These are phyloP conservation scores for Pararge aegeria DNA, from an alignment of 1,140 invertebrate species.

Conservation along the genomic window DNA sequence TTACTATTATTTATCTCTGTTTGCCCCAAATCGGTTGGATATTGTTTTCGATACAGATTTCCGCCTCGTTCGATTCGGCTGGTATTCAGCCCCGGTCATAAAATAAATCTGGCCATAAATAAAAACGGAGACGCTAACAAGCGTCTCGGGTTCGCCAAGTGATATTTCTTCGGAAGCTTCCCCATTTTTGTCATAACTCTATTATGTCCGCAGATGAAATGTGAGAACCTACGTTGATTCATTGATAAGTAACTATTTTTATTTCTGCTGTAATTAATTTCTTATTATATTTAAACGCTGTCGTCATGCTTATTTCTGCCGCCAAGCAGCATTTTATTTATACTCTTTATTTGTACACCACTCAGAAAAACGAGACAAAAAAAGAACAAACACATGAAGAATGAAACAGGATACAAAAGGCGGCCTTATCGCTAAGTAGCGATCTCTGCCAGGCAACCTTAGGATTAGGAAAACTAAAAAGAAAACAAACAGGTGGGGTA, in stretches of 20 bases:
- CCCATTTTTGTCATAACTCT: conserved; percentile 78
- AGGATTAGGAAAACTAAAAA: no score
- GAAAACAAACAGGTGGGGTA: no score
- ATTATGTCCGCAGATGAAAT: conserved; percentile 70
- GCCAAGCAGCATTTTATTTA: no score
- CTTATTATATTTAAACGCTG: no score
- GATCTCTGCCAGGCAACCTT: no score
- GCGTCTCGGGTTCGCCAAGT: conserved; percentile 73
- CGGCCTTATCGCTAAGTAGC: no score
- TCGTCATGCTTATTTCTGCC: no score
- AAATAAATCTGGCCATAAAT: conserved; percentile 78
- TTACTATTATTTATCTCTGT: not conserved
- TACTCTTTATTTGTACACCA: no score
- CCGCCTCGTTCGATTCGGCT: conserved; percentile 52
- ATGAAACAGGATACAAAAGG: no score
- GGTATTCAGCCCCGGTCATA: conserved; percentile 58
- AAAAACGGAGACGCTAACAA: conserved; percentile 73
- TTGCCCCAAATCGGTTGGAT: conserved; percentile 39
- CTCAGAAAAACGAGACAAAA: no score
- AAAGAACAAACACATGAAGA: no score
- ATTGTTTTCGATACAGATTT: conserved; percentile 52
- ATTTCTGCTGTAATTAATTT: conserved; percentile 14
- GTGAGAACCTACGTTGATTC: conserved; percentile 62
- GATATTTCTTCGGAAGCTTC: conserved; percentile 64
- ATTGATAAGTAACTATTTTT: conserved; percentile 40